These are phyloP conservation scores for Euclidia mi DNA, from an alignment of 2,888 invertebrate species.

Conservation along the genomic window DNA sequence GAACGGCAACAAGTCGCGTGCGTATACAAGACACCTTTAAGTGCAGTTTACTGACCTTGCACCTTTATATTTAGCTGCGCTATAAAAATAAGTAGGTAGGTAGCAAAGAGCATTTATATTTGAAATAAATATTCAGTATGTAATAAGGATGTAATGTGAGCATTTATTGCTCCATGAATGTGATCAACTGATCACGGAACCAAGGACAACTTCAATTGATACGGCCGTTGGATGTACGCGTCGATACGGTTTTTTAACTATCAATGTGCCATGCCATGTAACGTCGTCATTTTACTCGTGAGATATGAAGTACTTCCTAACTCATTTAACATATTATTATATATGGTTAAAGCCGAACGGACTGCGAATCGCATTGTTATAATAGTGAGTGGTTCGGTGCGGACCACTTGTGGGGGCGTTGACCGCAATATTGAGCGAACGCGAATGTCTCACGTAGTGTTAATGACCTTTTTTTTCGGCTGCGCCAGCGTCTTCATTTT, in stretches of 20 bases:
- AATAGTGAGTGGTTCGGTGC: slow-evolving; percentile 58
- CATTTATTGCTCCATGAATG: too few relatives aligned
- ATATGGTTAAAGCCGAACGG: slow-evolving; percentile 37
- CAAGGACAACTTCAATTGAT: slow-evolving; percentile 4
- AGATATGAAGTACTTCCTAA: slow-evolving; percentile 8
- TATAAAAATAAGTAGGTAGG: background rate
- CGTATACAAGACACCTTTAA: slow-evolving; percentile 29
- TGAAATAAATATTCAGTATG: background rate
- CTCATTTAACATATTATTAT: slow-evolving; percentile 25
- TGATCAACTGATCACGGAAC: too few relatives aligned
- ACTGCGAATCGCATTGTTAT: slow-evolving; percentile 54
- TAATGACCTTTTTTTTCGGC: slow-evolving; percentile 88
- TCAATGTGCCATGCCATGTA: background rate
- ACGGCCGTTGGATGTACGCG: background rate
- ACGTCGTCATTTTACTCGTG: background rate
- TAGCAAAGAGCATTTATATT: background rate
- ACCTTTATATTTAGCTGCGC: slow-evolving; percentile 27
- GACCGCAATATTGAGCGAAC: slow-evolving; percentile 88
- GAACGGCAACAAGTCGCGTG: background rate
- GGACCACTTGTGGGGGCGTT: slow-evolving; percentile 82
- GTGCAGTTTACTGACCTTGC: slow-evolving; percentile 48
- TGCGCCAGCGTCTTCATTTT: slow-evolving; percentile 72
- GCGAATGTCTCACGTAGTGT: slow-evolving; percentile 89
- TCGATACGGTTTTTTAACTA: background rate
- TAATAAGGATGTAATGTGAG: slow-evolving; percentile 11